A percentile compares a stretch with the other conserved stretches of the same genome.
These are phyloP conservation scores for Oreochromis mossambicus DNA, from an alignment of 2,797 vertebrate genomes.

Conservation along the genomic window DNA sequence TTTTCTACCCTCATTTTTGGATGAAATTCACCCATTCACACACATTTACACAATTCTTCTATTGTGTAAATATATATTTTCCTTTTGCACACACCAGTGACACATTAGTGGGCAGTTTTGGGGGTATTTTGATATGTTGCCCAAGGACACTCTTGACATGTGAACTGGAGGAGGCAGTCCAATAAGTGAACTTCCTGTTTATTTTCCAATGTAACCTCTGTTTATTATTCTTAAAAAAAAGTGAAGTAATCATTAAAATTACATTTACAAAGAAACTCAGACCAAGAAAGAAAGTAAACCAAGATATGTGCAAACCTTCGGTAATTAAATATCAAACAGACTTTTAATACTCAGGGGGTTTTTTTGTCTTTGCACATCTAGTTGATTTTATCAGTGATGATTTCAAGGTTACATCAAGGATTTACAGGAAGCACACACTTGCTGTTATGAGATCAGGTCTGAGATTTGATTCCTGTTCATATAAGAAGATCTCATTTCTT, in stretches of 20 bases:
- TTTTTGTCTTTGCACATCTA: neutral
- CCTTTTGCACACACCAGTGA: neutral
- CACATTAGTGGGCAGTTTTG: neutral
- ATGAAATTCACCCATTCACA: neutral
- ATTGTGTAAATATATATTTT: neutral
- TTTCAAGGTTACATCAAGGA: neutral
- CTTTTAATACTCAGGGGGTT: neutral
- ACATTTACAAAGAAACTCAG: neutral
- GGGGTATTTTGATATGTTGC: neutral
- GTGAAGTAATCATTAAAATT: neutral
- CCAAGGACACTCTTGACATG: neutral
- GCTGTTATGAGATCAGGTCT: neutral
- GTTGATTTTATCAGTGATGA: neutral
- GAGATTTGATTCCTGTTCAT: neutral
- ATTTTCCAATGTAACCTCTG: neutral
- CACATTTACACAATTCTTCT: neutral
- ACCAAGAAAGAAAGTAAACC: neutral
- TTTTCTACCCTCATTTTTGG: neutral
- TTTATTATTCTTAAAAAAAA: rapidly evolving
- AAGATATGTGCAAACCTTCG: neutral
- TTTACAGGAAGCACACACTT: neutral
- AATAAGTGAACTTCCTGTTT: neutral
- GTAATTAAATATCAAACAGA: neutral
- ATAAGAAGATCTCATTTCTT: neutral
- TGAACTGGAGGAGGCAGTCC: neutral